phyloP scores from a whole-genome alignment of 2,888 invertebrate species.

The Aphodius granarius region DNA sequence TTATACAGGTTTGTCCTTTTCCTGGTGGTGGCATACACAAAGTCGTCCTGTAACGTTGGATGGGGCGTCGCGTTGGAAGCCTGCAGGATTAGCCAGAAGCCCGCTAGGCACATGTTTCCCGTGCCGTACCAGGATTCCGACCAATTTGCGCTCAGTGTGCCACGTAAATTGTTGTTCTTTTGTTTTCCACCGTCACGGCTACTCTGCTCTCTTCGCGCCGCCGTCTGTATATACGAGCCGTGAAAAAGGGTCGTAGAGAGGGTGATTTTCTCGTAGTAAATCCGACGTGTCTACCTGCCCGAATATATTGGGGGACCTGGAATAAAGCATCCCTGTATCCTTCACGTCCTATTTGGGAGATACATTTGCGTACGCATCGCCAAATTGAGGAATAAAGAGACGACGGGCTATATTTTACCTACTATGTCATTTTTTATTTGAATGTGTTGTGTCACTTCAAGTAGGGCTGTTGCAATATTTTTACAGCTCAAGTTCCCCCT shows the following conservation, averaged over 20 bases:
- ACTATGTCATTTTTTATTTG: background rate
- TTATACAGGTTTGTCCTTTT: background rate
- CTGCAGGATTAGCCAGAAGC: conserved; percentile 4
- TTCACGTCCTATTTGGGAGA: background rate
- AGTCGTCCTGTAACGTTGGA: conserved; percentile 4
- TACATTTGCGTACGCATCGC: background rate
- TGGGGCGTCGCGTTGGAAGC: background rate
- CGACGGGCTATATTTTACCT: background rate
- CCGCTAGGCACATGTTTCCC: conserved; percentile 26
- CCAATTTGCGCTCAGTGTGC: conserved; percentile 38
- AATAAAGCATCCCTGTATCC: background rate
- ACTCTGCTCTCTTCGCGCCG: conserved; percentile 15
- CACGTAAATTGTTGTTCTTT: conserved; percentile 35
- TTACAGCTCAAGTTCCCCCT: too few relatives aligned
- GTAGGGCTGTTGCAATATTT: too few relatives aligned
- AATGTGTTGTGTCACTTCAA: background rate
- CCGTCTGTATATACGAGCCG: conserved; percentile 6
- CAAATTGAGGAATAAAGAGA: background rate
- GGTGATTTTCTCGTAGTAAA: conserved; percentile 18
- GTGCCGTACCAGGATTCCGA: conserved; percentile 29
- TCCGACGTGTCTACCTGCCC: conserved; percentile 22
- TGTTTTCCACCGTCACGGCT: conserved; percentile 12
- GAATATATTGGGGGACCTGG: conserved; percentile 1
- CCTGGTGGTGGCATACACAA: background rate
- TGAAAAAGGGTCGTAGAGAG: background rate